Evolutionary conservation across 2,888 invertebrate species (phyloP), one percentile per base, ranked within the genome.

Genomic region (Miltochrista miniata): DNA sequence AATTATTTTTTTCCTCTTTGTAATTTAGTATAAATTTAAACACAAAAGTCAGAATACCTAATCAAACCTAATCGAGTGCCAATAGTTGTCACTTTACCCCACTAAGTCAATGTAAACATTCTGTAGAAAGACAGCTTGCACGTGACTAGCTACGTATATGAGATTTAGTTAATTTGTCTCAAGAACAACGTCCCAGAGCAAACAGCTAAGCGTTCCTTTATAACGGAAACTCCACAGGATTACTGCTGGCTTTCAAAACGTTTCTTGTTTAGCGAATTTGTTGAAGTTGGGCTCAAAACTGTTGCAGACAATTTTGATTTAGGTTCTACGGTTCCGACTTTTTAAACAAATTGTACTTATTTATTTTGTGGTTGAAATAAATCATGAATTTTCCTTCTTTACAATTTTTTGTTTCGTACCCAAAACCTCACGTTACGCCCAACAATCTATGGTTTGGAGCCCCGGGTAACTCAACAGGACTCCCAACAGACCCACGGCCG

Each of bases 161-260:
- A 81, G 85, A 75, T 75, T 72, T 72, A 75, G 76, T 84, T 84
- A 81, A 86, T 85, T 83, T 81, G 77, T 76, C 69, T 57, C 74
- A 70, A 46, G 42, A 54, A 45, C 53, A 42, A 14, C 48, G 61
- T 45, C 18, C 30, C 34, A 43, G 40, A 51, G 65, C 70, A 77
- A 79, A 76, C 76, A 72, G 64, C 70, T 42, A 61, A 64, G 69
- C 70, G 64, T 69, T 72, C 61, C 67, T 63, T 57, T 73, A 66
- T 65, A 48, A 56, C 59, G 34, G 31, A 45, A 42, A 51, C 54
- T 57, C 34, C 38, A 48, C 55, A 36, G 48, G 54, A 58, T 61
- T 55, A 60, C 52, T 47, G 47, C n/a, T 48, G 35, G 33, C 31
- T 49, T 42, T 36, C 12, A 18, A 45, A 14, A 43, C 30, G 3